A percentile compares a stretch with the other conserved stretches of the same genome.
Conservation (phyloP, 2,797 vertebrate genomes). For the Poeciliopsis gracilis region DNA sequence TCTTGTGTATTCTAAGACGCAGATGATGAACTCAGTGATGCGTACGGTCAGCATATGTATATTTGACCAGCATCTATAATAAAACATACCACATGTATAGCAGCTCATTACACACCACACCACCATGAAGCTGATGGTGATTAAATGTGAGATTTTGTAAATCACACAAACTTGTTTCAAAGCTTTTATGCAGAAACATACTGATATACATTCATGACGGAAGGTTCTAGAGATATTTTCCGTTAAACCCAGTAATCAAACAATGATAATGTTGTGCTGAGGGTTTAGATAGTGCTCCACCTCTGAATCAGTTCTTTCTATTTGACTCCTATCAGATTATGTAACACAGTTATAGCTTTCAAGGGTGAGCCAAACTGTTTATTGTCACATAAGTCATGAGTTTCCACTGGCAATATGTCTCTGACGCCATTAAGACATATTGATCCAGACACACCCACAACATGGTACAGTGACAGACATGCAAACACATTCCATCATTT, state of each 20-base stretch:
- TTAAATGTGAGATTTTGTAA: neutral
- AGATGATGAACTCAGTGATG: no score
- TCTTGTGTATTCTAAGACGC: no score
- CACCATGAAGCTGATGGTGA: neutral
- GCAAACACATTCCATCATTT: neutral
- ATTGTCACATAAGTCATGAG: neutral
- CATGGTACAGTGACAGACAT: neutral
- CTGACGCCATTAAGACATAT: neutral
- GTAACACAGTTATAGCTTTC: neutral
- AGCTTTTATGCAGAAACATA: neutral
- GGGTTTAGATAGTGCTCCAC: neutral
- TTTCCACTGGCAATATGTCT: constrained; percentile 33
- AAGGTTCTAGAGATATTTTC: neutral
- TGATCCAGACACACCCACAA: neutral
- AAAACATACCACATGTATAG: neutral
- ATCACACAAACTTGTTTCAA: neutral
- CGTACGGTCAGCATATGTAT: no score
- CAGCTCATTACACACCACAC: neutral
- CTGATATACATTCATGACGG: neutral
- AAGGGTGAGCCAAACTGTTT: neutral
- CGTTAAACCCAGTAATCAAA: neutral
- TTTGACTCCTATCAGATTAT: neutral
- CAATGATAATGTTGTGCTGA: neutral
- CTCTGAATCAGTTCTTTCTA: neutral
- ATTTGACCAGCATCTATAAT: neutral